phyloP scores from a whole-genome alignment of 2,888 invertebrate species.

The Ferdinandea cuprea region DNA sequence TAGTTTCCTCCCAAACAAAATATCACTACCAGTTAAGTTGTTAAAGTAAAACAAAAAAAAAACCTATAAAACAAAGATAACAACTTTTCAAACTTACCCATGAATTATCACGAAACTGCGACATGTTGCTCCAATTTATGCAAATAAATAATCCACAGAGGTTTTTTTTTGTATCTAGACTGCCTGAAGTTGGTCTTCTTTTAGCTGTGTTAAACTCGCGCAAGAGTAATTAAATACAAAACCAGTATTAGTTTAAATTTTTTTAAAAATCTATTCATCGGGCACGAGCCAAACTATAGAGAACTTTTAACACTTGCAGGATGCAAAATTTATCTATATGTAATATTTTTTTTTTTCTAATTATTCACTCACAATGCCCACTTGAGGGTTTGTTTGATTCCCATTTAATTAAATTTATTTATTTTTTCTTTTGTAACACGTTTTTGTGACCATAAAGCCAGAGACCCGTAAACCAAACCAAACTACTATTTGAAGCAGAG shows the following conservation, averaged over 20 bases:
- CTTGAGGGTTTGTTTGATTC: conserved; percentile 10
- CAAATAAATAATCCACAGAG: conserved; percentile 65
- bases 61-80: background rate
- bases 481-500: conserved; percentile 29
- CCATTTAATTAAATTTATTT: background rate
- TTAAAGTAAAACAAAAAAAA: conserved; percentile 16
- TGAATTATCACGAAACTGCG: conserved; percentile 82
- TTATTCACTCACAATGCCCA: conserved; percentile 20
- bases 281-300: conserved; percentile 21
- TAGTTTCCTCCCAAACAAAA: conserved; percentile 5
- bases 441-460: conserved; percentile 60
- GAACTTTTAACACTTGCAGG: conserved; percentile 9
- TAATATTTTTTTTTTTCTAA: conserved; percentile 25
- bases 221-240: conserved; percentile 41
- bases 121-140: conserved; percentile 78
- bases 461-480: conserved; percentile 54
- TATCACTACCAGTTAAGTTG: conserved; percentile 6
- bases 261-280: conserved; percentile 46
- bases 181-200: conserved; percentile 30
- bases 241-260: conserved; percentile 52
- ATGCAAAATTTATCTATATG: conserved; percentile 29
- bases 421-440: conserved; percentile 55
- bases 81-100: conserved; percentile 79
- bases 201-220: conserved; percentile 17
- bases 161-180: conserved; percentile 30